These are phyloP conservation scores for Nemoura dubitans DNA, from an alignment of 2,888 invertebrate species.

Conservation along the genomic window DNA sequence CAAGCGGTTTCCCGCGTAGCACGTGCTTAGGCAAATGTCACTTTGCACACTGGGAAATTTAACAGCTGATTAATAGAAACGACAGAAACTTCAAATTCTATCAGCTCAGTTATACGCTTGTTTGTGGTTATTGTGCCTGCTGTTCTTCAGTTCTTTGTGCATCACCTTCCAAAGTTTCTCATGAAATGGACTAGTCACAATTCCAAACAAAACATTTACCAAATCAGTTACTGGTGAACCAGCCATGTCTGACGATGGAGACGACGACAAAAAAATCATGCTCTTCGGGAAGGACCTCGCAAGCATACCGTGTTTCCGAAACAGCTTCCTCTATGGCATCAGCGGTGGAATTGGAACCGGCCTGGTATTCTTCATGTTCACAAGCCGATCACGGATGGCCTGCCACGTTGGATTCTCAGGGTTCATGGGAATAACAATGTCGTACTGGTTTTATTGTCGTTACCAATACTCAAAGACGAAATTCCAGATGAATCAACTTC, in stretches of 20 bases:
- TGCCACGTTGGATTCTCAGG: constrained; percentile 73
- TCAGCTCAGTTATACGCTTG: no score
- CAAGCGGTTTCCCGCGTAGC: not conserved
- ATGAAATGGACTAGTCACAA: no score
- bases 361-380: constrained; percentile 75
- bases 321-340: constrained; percentile 79
- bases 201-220: no score
- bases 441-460: constrained; percentile 71
- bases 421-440: constrained; percentile 71
- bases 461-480: constrained; percentile 73
- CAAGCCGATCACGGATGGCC: constrained; percentile 72
- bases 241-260: constrained; percentile 34
- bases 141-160: no score
- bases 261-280: constrained; percentile 52
- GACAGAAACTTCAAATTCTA: no score
- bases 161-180: no score
- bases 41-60: no score
- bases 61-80: no score
- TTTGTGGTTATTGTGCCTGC: no score
- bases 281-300: constrained; percentile 77
- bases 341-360: constrained; percentile 74
- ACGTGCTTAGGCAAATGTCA: no score
- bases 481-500: constrained; percentile 71
- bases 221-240: no score
- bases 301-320: constrained; percentile 82